Evolutionary conservation across 2,888 invertebrate genomes (phyloP).

Genomic region (Drosophila flavopinicola): DNA sequence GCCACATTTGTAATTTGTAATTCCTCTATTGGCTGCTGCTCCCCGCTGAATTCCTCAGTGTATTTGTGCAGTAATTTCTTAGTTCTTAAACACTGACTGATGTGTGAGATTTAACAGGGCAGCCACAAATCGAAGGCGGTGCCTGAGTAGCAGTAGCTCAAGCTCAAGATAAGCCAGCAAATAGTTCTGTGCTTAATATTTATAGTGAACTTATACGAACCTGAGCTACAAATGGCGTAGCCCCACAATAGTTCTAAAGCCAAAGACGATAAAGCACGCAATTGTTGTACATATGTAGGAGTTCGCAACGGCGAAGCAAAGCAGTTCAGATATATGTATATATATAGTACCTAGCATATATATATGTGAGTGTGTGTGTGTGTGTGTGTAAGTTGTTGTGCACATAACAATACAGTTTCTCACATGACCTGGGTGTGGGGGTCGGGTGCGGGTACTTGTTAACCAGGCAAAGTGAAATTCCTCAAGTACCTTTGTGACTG

Average conservation of each 20-base stretch:
- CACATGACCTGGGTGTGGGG: conserved; percentile 22
- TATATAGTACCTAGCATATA: conserved; percentile 29
- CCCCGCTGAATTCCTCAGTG: conserved; percentile 30
- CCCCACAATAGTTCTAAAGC: conserved; percentile 30
- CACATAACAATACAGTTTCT: conserved; percentile 51
- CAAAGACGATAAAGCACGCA: conserved; percentile 52
- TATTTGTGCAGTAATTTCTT: conserved; percentile 23
- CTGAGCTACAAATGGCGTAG: background rate
- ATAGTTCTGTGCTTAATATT: conserved; percentile 32
- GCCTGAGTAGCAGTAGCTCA: background rate
- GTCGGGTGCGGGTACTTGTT: conserved; percentile 18
- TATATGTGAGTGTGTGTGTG: conserved; percentile 27
- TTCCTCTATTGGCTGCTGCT: conserved; percentile 26
- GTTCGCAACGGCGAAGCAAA: background rate
- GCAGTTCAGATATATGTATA: conserved; percentile 10
- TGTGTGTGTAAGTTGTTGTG: conserved; percentile 10
- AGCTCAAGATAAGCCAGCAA: conserved; percentile 7
- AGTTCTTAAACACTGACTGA: conserved; percentile 12
- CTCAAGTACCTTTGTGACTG: conserved; percentile 60
- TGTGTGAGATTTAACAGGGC: background rate
- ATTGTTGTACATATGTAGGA: conserved; percentile 17
- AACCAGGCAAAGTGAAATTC: conserved; percentile 65
- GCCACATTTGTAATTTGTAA: conserved; percentile 47
- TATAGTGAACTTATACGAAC: conserved; percentile 1
- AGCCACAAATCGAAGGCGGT: background rate